Conservation (phyloP, 2,888 invertebrate genomes). For the Habroteleia sp. region DNA sequence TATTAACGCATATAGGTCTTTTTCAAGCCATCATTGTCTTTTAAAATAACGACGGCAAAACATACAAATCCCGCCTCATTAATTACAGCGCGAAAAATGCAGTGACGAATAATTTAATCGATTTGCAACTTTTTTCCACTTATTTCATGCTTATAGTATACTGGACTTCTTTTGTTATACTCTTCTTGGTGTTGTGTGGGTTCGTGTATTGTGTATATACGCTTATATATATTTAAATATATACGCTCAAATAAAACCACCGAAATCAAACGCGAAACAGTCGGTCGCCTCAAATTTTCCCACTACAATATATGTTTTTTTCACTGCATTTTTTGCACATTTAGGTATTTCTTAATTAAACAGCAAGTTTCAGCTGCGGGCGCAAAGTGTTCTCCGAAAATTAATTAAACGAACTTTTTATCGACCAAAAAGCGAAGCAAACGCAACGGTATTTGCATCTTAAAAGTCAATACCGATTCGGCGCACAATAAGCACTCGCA, state of each 20-base stretch:
- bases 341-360: constrained; percentile 36
- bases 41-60: constrained; percentile 10
- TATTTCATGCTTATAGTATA: constrained; percentile 2
- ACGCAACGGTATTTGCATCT: constrained; percentile 11
- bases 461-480: constrained; percentile 40
- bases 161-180: too few relatives aligned
- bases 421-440: constrained; percentile 2
- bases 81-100: neutral
- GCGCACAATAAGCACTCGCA: constrained; percentile 35
- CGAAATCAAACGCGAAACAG: constrained; percentile 23
- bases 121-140: too few relatives aligned
- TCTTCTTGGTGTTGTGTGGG: too few relatives aligned
- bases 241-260: constrained; percentile 20
- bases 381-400: constrained; percentile 15
- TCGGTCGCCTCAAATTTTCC: constrained; percentile 11
- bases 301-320: too few relatives aligned
- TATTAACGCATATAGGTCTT: too few relatives aligned
- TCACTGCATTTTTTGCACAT: constrained; percentile 14
- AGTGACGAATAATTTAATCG: constrained; percentile 16
- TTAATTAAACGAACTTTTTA: constrained; percentile 47
- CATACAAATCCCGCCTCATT: constrained; percentile 5
- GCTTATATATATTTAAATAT: too few relatives aligned
- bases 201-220: too few relatives aligned
- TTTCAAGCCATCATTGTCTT: constrained; percentile 1
- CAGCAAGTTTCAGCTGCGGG: constrained; percentile 19